phyloP scores from a whole-genome alignment of 1,140 invertebrate species.

The Gonatopus flavifemur region DNA sequence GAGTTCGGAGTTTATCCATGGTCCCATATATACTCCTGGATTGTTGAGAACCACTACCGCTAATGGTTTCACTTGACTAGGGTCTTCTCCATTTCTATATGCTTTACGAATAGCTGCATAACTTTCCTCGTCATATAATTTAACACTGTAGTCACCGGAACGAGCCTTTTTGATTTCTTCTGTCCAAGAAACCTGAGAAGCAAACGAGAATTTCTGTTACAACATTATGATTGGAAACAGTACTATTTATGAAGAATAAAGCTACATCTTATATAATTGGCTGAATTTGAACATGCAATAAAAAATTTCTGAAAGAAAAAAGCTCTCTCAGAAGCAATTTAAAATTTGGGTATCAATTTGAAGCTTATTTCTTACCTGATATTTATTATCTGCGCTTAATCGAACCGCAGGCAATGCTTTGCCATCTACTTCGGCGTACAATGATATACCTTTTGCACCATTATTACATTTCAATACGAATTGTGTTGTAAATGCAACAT shows the following conservation, averaged over 20 bases:
- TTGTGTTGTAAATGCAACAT: slow-evolving; percentile 78
- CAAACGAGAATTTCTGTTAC: too few species aligned
- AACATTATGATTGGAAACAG: neutral
- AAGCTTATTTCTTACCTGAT: slow-evolving; percentile 65
- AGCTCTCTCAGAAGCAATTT: neutral
- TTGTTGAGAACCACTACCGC: slow-evolving; percentile 76
- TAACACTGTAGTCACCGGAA: slow-evolving; percentile 78
- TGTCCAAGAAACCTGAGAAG: slow-evolving; percentile 83
- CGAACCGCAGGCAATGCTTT: slow-evolving; percentile 78
- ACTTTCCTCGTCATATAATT: slow-evolving; percentile 88
- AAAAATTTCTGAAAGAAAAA: neutral
- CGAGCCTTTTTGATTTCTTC: slow-evolving; percentile 80
- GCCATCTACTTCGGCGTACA: slow-evolving; percentile 86
- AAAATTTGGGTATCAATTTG: neutral
- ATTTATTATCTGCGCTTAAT: slow-evolving; percentile 70
- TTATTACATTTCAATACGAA: slow-evolving; percentile 72
- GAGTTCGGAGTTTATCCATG: slow-evolving; percentile 90
- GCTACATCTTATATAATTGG: neutral
- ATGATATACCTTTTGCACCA: slow-evolving; percentile 65
- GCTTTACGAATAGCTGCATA: slow-evolving; percentile 81
- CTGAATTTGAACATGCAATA: neutral
- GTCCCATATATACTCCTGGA: slow-evolving; percentile 86
- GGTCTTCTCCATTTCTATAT: slow-evolving; percentile 68
- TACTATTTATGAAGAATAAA: neutral
- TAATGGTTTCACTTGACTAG: slow-evolving; percentile 70